These are phyloP conservation scores for Epinephelus moara DNA, from an alignment of 2,113 vertebrate species.

Conservation along the genomic window DNA sequence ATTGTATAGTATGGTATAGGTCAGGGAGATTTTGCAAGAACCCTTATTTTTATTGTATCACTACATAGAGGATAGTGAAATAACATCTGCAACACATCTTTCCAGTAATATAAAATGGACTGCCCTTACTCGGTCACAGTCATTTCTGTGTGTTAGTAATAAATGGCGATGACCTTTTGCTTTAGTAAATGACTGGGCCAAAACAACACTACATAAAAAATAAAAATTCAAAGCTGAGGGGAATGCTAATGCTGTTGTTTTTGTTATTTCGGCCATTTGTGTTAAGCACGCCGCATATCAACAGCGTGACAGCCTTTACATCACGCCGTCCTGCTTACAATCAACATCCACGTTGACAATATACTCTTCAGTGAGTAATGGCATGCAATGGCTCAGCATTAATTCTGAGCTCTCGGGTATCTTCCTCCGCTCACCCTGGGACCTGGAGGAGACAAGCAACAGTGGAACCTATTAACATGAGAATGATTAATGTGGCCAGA, in stretches of 20 bases:
- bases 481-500: constrained; percentile 71
- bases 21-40: background rate
- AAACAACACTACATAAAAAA: constrained; percentile 10
- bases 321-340: constrained; percentile 42
- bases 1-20: no score
- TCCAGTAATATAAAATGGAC: background rate
- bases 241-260: constrained; percentile 24
- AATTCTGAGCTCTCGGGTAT: constrained; percentile 60
- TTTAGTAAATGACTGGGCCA: constrained; percentile 22
- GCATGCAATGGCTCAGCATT: constrained; percentile 50
- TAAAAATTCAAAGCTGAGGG: background rate
- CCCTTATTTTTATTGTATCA: background rate
- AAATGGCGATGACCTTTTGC: constrained; percentile 36
- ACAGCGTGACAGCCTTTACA: background rate
- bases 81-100: background rate
- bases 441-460: constrained; percentile 58
- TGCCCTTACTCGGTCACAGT: background rate
- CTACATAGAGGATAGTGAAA: background rate
- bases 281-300: background rate
- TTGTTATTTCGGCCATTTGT: background rate
- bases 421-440: constrained; percentile 55
- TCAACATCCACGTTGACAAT: constrained; percentile 51
- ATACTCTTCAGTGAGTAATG: constrained; percentile 65
- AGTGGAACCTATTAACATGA: constrained; percentile 66
- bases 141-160: constrained; percentile 23